Conservation (phyloP, 2,888 invertebrate genomes). For the Pardosa pseudoannulata region DNA sequence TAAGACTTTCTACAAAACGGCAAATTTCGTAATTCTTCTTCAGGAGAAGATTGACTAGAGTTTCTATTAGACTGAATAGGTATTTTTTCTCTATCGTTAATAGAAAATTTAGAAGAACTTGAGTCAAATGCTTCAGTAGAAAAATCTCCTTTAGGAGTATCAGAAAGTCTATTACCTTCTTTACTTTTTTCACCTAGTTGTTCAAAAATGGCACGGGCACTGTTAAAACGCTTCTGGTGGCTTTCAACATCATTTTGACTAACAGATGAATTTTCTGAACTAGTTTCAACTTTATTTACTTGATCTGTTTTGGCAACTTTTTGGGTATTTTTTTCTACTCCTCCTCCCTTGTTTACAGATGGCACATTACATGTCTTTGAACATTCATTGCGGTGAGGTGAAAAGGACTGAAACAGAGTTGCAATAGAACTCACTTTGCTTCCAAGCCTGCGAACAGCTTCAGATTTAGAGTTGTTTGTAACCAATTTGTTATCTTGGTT, state of each 20-base stretch:
- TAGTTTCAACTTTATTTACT: constrained; percentile 29
- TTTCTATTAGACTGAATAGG: constrained; percentile 32
- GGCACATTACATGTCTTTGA: constrained; percentile 43
- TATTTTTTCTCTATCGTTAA: constrained; percentile 37
- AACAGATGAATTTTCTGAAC: constrained; percentile 23
- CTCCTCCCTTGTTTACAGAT: constrained; percentile 29
- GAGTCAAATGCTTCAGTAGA: constrained; percentile 19
- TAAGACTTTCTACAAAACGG: constrained; percentile 29
- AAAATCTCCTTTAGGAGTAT: constrained; percentile 13
- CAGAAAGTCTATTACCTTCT: constrained; percentile 22
- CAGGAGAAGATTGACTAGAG: constrained; percentile 64
- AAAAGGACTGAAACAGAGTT: constrained; percentile 74
- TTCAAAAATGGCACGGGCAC: constrained; percentile 92
- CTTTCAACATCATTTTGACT: constrained; percentile 59
- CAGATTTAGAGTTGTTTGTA: constrained; percentile 54
- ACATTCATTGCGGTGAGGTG: constrained; percentile 66
- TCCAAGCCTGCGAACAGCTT: constrained; percentile 72
- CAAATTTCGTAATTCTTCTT: constrained; percentile 30
- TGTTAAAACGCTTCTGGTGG: constrained; percentile 80
- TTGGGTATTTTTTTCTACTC: constrained; percentile 23
- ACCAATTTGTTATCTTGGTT: constrained; percentile 51
- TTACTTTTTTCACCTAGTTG: constrained; percentile 82
- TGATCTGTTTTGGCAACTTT: constrained; percentile 18
- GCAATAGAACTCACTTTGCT: constrained; percentile 75
- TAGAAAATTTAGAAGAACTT: constrained; percentile 30